Evolutionary conservation across 2,797 vertebrate genomes (phyloP).

Genomic region (Falco novaeseelandiae): DNA sequence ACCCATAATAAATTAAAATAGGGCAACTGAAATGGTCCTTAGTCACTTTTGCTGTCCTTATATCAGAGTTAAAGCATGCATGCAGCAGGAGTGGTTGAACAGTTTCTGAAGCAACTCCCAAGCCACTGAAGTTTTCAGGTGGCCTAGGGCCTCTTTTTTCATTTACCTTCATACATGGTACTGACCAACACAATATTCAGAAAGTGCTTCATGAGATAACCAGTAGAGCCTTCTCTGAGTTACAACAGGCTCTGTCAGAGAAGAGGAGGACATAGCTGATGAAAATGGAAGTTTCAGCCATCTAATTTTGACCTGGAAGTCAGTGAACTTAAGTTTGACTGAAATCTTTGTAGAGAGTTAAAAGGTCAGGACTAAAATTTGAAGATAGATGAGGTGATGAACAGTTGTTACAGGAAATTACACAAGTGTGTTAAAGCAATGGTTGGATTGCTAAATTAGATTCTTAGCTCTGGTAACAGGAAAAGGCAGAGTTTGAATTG

Average conservation of each 20-base stretch:
- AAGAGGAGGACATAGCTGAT: background rate
- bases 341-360: background rate
- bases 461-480: conserved; percentile 2
- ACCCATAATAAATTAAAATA: background rate
- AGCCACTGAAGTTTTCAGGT: background rate
- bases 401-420: conserved; percentile 11
- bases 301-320: background rate
- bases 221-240: background rate
- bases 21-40: background rate
- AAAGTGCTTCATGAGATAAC: background rate
- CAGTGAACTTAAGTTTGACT: background rate
- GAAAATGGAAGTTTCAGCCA: background rate
- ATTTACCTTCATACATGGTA: background rate
- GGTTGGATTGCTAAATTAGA: conserved; percentile 11
- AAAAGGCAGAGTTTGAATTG: background rate
- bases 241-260: background rate
- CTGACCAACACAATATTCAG: background rate
- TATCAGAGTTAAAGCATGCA: background rate
- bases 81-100: background rate
- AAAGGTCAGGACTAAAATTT: background rate
- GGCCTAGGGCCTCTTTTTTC: background rate
- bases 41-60: background rate
- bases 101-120: background rate
- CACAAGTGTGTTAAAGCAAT: background rate
- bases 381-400: background rate